Evolutionary conservation across 2,113 vertebrate genomes (phyloP).

Genomic region (Tachycineta bicolor): DNA sequence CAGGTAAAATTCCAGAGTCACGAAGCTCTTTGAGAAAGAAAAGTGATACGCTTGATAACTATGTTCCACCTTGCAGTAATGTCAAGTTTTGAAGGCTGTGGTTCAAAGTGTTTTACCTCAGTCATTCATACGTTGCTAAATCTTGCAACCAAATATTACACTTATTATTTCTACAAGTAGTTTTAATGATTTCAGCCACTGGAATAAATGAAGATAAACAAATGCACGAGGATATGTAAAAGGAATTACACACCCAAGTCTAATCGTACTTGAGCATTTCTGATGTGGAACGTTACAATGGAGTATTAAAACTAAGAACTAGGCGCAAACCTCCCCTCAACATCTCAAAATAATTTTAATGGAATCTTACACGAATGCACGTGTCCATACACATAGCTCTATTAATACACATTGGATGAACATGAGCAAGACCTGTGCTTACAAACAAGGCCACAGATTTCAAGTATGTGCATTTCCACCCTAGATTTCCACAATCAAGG

Average conservation of each 20-base stretch:
- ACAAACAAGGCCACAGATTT: not conserved
- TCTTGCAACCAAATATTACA: not conserved
- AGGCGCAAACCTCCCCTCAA: rapidly evolving
- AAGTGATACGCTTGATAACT: constrained; percentile 16
- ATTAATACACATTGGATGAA: not conserved
- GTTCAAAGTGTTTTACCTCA: not conserved
- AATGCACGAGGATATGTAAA: not conserved
- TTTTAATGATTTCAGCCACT: not conserved
- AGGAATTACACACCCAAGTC: not conserved
- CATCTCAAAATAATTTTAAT: not conserved
- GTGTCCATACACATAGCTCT: not conserved
- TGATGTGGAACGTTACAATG: not conserved
- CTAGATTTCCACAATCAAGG: not conserved
- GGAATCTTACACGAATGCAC: not conserved
- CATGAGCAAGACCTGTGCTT: not conserved
- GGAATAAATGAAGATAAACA: not conserved
- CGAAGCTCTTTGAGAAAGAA: constrained; percentile 30
- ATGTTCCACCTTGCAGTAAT: constrained; percentile 1
- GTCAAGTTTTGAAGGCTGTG: constrained; percentile 7
- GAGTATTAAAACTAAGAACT: not conserved
- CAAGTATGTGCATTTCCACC: rapidly evolving
- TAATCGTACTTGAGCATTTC: not conserved
- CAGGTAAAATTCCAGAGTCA: constrained; percentile 21
- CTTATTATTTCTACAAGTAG: not conserved
- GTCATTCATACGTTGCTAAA: not conserved